Evolutionary conservation across 2,888 invertebrate genomes (phyloP).

Genomic region (Urechis unicinctus): DNA sequence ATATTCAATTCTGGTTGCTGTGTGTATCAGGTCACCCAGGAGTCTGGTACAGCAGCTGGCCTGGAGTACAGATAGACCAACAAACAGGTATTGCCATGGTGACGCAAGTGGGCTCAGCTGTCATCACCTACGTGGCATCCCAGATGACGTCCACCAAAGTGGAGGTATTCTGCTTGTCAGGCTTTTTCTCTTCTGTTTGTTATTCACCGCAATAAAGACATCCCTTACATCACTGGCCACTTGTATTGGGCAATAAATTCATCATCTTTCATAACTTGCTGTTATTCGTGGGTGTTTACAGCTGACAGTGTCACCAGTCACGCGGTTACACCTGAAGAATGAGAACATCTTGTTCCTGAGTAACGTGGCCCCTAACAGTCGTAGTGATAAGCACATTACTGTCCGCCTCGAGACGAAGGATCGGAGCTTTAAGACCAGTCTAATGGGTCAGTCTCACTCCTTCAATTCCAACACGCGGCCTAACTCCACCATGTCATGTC

Average conservation of each 20-base stretch:
- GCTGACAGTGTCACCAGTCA: constrained; percentile 30
- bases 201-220: not conserved
- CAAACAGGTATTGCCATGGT: constrained; percentile 31
- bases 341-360: constrained; percentile 26
- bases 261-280: too few relatives aligned
- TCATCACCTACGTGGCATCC: constrained; percentile 29
- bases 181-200: not conserved
- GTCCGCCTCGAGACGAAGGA: constrained; percentile 22
- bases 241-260: too few relatives aligned
- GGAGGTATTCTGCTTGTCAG: constrained; percentile 32
- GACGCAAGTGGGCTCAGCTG: constrained; percentile 25
- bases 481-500: too few relatives aligned
- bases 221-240: not conserved
- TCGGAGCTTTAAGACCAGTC: not conserved
- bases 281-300: constrained; percentile 16
- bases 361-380: too few relatives aligned
- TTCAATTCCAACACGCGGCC: too few relatives aligned
- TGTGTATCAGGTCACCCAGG: constrained; percentile 1
- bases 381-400: constrained; percentile 20
- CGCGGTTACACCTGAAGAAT: constrained; percentile 21
- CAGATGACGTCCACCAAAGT: constrained; percentile 30
- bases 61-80: constrained; percentile 22
- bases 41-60: constrained; percentile 28
- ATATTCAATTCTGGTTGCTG: too few relatives aligned
- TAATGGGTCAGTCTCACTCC: too few relatives aligned